These are phyloP conservation scores for Okapia johnstoni DNA, from an alignment of 2,113 vertebrate species.

Conservation along the genomic window DNA sequence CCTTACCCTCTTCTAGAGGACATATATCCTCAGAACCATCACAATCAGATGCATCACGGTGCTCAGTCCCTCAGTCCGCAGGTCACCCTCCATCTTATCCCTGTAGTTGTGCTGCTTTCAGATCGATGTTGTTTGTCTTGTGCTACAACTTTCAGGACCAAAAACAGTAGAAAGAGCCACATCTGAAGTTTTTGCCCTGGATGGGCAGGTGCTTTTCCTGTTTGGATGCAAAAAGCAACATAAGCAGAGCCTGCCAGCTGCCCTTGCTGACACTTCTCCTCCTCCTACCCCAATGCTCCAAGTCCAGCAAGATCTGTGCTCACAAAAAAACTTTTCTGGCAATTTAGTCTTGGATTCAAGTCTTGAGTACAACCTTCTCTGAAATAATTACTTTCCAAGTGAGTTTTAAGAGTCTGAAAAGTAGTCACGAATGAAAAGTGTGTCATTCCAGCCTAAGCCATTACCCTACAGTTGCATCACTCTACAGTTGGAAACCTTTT, in stretches of 20 bases:
- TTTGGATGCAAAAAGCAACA: not conserved
- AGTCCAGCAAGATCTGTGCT: not conserved
- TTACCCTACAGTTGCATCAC: not conserved
- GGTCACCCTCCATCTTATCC: not conserved
- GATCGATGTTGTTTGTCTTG: not conserved
- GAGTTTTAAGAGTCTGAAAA: conserved; percentile 11
- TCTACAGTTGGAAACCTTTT: not conserved
- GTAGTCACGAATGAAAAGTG: conserved; percentile 10
- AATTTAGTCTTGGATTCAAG: not conserved
- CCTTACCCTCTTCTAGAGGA: not conserved
- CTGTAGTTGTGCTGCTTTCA: not conserved
- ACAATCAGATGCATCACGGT: accelerated
- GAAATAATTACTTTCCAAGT: conserved; percentile 19
- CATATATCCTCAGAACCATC: accelerated
- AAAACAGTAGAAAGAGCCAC: not conserved
- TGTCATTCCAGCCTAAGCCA: not conserved
- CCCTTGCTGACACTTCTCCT: not conserved
- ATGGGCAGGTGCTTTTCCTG: not conserved
- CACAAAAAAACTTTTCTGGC: not conserved
- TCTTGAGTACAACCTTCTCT: not conserved
- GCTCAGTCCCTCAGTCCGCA: not conserved
- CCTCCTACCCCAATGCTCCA: not conserved
- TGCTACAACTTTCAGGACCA: not conserved
- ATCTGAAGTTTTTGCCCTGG: not conserved
- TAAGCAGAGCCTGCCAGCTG: accelerated